A percentile compares a stretch with the other conserved stretches of the same genome.
phyloP scores from a whole-genome alignment of 2,797 vertebrate genomes.

The Eidolon dupreanum region DNA sequence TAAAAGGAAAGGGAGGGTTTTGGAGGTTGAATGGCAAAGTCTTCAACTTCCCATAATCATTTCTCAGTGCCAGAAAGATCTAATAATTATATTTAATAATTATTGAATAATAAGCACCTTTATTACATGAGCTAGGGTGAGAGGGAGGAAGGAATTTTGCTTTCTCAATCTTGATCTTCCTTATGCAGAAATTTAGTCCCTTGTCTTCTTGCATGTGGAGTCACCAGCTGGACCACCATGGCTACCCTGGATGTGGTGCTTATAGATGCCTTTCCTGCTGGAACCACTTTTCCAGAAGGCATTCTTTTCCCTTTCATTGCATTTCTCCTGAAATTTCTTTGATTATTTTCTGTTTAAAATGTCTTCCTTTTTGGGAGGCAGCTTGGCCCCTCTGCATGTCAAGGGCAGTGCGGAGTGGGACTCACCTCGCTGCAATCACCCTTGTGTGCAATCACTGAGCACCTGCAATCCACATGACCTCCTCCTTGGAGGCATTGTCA shows the following conservation, averaged over 20 bases:
- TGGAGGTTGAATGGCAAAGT: not conserved
- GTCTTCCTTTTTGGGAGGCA: not conserved
- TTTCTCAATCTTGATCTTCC: not conserved
- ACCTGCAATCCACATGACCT: accelerated
- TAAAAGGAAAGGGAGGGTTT: not conserved
- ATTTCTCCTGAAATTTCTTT: not conserved
- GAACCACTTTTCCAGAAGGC: not conserved
- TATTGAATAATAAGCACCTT: not conserved
- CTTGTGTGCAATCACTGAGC: accelerated
- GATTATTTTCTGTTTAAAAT: not conserved
- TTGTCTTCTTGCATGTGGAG: accelerated
- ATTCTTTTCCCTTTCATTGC: not conserved
- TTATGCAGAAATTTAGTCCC: too few species aligned
- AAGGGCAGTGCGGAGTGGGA: accelerated
- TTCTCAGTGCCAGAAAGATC: not conserved
- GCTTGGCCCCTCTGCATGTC: accelerated
- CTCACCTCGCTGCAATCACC: not conserved
- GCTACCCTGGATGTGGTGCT: accelerated
- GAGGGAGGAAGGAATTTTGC: not conserved
- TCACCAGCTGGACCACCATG: not conserved
- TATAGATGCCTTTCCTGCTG: accelerated
- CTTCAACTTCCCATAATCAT: not conserved
- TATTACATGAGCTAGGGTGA: not conserved
- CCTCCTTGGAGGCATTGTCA: accelerated
- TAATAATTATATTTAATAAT: not conserved